phyloP scores from a whole-genome alignment of 2,888 invertebrate species.

The Heliconius charithonia region DNA sequence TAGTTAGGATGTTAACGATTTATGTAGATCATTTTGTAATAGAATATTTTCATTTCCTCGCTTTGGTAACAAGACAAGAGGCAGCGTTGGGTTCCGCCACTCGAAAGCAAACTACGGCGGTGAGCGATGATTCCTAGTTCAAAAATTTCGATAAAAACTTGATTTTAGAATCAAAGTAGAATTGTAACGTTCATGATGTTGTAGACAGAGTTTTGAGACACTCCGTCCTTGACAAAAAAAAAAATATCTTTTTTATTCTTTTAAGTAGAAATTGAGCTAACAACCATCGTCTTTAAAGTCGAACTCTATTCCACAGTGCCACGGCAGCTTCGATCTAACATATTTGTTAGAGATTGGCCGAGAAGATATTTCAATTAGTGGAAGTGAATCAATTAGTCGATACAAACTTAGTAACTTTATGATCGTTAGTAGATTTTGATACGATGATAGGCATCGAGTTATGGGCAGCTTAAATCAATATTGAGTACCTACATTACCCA shows the following conservation, averaged over 20 bases:
- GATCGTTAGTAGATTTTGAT: slow-evolving; percentile 31
- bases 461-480: neutral
- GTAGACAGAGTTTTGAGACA: too few relatives aligned
- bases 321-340: neutral
- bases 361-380: neutral
- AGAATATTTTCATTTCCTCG: neutral
- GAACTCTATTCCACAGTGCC: neutral
- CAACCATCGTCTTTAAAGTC: neutral
- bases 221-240: too few relatives aligned
- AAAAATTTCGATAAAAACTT: neutral
- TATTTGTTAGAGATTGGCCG: neutral
- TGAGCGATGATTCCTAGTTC: neutral
- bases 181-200: too few relatives aligned
- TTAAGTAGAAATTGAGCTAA: neutral
- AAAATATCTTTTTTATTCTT: too few relatives aligned
- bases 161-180: too few relatives aligned
- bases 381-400: slow-evolving; percentile 24
- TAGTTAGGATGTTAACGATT: slow-evolving; percentile 26
- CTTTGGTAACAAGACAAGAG: neutral
- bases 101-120: too few relatives aligned
- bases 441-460: neutral
- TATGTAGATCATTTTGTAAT: neutral
- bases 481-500: neutral
- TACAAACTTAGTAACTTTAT: slow-evolving; percentile 22
- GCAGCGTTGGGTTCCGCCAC: neutral